Conservation (phyloP, 2,888 invertebrate species). For the Epinotia brunnichana region DNA sequence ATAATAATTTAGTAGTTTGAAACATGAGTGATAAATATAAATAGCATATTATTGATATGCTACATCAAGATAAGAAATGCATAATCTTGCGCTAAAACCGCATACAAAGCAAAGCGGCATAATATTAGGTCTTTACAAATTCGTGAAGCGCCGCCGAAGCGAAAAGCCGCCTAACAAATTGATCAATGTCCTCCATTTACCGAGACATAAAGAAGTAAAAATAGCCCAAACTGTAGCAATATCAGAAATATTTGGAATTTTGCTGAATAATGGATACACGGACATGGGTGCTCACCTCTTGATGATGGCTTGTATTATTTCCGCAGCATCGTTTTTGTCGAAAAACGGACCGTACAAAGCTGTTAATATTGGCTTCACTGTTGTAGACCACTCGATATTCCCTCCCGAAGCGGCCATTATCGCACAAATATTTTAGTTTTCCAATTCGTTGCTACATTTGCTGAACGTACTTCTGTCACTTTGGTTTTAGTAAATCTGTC, state of each 20-base stretch:
- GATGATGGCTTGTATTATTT: constrained; percentile 92
- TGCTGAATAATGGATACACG: constrained; percentile 41
- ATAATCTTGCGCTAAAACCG: constrained; percentile 1
- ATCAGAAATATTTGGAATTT: not conserved
- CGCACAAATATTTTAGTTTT: constrained; percentile 53
- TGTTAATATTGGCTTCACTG: constrained; percentile 94
- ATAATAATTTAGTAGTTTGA: not conserved
- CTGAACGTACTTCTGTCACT: constrained; percentile 32
- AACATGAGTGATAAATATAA: not conserved
- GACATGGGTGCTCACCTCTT: constrained; percentile 86
- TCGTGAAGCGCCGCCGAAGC: not conserved
- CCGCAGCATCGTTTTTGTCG: constrained; percentile 92
- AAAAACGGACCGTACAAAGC: constrained; percentile 90
- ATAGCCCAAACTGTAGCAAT: not conserved
- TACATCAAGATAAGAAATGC: not conserved
- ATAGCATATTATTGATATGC: not conserved
- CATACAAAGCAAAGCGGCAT: constrained; percentile 1
- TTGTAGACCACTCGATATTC: constrained; percentile 94
- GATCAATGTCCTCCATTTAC: not conserved
- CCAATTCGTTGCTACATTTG: constrained; percentile 17
- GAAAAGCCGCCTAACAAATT: not conserved
- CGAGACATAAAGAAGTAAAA: not conserved
- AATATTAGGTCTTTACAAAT: not conserved
- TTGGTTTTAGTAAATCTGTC: too few species aligned
- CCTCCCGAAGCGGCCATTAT: constrained; percentile 95